Percentiles rank a stretch among this genome's conserved stretches.
phyloP scores from a whole-genome alignment of 2,888 invertebrate species.

The Hemistola chrysoprasaria region DNA sequence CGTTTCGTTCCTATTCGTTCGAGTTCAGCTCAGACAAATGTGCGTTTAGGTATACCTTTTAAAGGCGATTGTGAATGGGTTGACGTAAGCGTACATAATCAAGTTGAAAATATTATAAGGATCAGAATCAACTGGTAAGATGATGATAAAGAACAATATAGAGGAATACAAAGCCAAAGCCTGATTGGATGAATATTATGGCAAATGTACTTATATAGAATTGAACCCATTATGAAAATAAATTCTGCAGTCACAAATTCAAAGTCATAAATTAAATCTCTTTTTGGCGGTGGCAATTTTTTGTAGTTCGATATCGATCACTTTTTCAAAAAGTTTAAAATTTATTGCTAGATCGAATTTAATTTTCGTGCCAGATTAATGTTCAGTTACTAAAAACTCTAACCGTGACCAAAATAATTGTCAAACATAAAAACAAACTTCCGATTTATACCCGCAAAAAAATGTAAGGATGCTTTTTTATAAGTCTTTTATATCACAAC shows the following conservation, averaged over 20 bases:
- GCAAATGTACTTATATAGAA: too few species aligned
- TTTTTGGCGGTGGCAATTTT: constrained; percentile 61
- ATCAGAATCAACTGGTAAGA: too few species aligned
- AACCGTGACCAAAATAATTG: constrained; percentile 46
- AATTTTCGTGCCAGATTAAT: constrained; percentile 59
- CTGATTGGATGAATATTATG: too few species aligned
- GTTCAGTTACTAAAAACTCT: constrained; percentile 30
- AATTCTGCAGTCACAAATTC: constrained; percentile 58
- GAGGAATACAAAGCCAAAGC: too few species aligned
- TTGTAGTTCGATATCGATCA: constrained; percentile 75
- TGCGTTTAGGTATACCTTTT: too few species aligned
- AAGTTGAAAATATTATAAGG: too few species aligned
- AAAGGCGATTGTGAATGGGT: too few species aligned
- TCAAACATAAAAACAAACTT: constrained; percentile 44
- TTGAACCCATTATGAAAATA: constrained; percentile 48
- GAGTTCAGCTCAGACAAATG: too few species aligned
- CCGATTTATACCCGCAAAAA: constrained; percentile 18
- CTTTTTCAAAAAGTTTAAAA: constrained; percentile 74
- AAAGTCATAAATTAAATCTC: constrained; percentile 71
- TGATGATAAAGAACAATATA: too few species aligned
- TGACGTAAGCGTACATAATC: too few species aligned
- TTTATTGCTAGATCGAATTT: constrained; percentile 68
- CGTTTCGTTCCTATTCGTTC: too few species aligned
- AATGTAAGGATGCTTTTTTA: background rate
- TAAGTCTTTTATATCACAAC: constrained; percentile 19